Evolutionary conservation across 2,888 invertebrate genomes (phyloP), one percentile per base, ranked within the genome.

Genomic region (Synergus itoensis): DNA sequence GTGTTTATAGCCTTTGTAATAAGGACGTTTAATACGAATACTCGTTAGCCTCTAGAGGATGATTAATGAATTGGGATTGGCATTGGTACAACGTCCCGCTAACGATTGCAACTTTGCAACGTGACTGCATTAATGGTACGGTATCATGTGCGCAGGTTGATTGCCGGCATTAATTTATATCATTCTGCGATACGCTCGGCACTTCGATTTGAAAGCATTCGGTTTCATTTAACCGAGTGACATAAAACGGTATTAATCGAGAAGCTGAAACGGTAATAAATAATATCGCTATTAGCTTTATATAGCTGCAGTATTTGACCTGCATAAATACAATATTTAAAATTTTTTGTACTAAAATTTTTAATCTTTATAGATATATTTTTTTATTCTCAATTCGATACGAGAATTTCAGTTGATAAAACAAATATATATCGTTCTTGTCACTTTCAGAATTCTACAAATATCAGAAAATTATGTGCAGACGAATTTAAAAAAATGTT

Each of bases 121-220:
- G 79, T 81, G 77, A 80, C 76, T 81, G 79, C 67, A 78, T 80
- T 79, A 78, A 79, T 79, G 65, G 62, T 53, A 76, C 53, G 41
- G 64, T 63, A 77, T 79, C 78, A 79, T 60, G 77, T 75, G 76
- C 69, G 75, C 76, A 57, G 76, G 76, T 78, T 79, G 80, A 82
- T 79, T 79, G 77, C 79, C 48, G 77, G 73, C 78, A 79, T 76
- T 67, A 73, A 60, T 77, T 80, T 83, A 77, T 76, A 80, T 76
- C 79, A 80, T 80, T 78, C 77, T 73, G 73, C 76, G 60, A 79
- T 80, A 78, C 78, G 73, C 53, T 43, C 67, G 69, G 63, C 67
- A 79, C 80, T 82, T 79, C 53, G 80, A 73, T 82, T 73, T 53
- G 73, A 73, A 73, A 73, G 53, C 73, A 73, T 73, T 73, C 48